Percentiles rank a stretch among this genome's conserved stretches.
These are phyloP conservation scores for Ephydatia muelleri DNA, from an alignment of 37 sponge, comb jelly and placozoan species.

Conservation along the genomic window DNA sequence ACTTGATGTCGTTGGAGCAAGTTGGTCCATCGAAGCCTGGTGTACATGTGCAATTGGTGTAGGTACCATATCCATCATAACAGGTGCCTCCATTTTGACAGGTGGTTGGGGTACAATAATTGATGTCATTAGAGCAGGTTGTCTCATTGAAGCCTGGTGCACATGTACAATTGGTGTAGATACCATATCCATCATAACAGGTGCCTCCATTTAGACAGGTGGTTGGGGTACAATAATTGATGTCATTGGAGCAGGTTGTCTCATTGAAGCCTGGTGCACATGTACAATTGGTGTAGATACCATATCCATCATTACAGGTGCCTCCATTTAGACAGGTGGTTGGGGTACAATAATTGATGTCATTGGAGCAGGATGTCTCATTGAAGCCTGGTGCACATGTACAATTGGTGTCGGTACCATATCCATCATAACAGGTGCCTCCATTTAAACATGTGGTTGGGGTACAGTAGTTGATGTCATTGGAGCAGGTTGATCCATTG, in stretches of 20 bases:
- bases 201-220: constrained; percentile 33
- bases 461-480: too few species aligned
- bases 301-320: too few species aligned
- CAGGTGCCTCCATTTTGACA: constrained; percentile 56
- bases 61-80: constrained; percentile 26
- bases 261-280: too few species aligned
- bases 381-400: constrained; percentile 49
- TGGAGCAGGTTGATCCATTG: too few species aligned
- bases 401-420: constrained; percentile 7
- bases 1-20: not conserved
- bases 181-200: constrained; percentile 16
- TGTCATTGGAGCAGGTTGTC: too few species aligned
- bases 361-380: constrained; percentile 43
- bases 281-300: too few species aligned
- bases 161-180: constrained; percentile 27
- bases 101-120: too few species aligned
- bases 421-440: constrained; percentile 29
- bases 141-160: constrained; percentile 2
- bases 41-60: constrained; percentile 27
- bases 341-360: too few species aligned
- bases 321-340: too few species aligned
- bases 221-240: constrained; percentile 9
- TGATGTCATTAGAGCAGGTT: constrained; percentile 4
- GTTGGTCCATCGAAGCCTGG: constrained; percentile 17
- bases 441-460: constrained; percentile 13